These are phyloP conservation scores for Dasysyrphus albostriatus DNA, from an alignment of 2,888 invertebrate genomes.

Conservation along the genomic window DNA sequence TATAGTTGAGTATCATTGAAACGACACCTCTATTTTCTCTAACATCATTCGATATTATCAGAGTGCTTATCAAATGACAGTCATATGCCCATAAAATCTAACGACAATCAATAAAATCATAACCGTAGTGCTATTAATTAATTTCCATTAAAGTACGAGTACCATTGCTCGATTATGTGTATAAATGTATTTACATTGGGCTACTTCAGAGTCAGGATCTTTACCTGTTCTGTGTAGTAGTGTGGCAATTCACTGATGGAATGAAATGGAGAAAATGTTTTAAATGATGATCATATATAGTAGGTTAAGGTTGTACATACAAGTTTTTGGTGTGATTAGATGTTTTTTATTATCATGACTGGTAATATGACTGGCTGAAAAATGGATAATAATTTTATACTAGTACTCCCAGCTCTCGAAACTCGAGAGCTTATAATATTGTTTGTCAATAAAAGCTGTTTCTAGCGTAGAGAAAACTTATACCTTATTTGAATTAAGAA, in stretches of 20 bases:
- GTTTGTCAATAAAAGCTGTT: no score
- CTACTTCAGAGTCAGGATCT: not conserved
- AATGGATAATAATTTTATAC: no score
- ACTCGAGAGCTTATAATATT: no score
- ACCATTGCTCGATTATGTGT: conserved; percentile 30
- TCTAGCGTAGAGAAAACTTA: no score
- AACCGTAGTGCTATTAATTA: conserved; percentile 68
- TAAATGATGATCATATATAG: not conserved
- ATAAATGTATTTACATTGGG: not conserved
- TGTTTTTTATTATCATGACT: no score
- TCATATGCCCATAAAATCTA: conserved; percentile 68
- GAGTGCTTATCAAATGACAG: conserved; percentile 52
- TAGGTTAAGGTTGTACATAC: no score
- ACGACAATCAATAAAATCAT: conserved; percentile 66
- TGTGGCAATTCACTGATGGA: not conserved
- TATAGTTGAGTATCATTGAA: not conserved
- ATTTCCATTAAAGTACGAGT: conserved; percentile 51
- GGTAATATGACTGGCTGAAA: no score
- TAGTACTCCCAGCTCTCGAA: no score
- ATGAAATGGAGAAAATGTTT: no score
- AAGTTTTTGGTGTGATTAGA: no score
- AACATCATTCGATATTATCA: not conserved
- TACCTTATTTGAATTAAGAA: no score
- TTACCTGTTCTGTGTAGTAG: not conserved
- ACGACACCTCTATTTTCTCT: no score